Evolutionary conservation across 2,888 invertebrate species (phyloP).

Genomic region (Artemia sinica): DNA sequence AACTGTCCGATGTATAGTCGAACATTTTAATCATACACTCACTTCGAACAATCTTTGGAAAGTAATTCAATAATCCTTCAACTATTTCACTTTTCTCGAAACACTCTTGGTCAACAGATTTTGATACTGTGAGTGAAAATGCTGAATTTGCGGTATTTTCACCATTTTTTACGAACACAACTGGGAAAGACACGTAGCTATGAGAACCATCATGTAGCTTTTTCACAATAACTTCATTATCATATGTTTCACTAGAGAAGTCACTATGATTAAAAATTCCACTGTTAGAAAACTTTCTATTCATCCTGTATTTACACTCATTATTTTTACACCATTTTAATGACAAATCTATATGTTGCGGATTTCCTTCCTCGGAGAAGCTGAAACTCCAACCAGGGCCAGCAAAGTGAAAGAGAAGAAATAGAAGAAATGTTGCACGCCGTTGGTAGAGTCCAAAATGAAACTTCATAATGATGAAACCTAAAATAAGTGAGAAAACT

Average conservation of each 20-base stretch:
- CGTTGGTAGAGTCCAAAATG: neutral
- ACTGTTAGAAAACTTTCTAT: too few species aligned
- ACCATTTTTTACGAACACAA: neutral
- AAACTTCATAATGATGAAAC: neutral
- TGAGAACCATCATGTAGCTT: neutral
- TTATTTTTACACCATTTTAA: neutral
- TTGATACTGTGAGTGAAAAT: neutral
- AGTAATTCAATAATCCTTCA: neutral
- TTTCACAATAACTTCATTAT: neutral
- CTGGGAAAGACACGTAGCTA: neutral
- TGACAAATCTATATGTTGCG: neutral
- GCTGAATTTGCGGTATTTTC: neutral
- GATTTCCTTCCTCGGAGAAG: neutral
- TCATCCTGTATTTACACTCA: too few species aligned
- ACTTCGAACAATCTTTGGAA: neutral
- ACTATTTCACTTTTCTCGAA: neutral
- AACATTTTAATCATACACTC: neutral
- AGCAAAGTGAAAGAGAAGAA: neutral
- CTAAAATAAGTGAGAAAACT: neutral
- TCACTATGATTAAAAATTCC: too few species aligned
- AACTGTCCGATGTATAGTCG: neutral
- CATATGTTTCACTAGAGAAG: too few species aligned
- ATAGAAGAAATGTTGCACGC: slow-evolving; percentile 1
- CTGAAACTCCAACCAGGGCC: neutral
- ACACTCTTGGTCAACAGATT: neutral